Evolutionary conservation across 2,113 vertebrate species (phyloP).

Genomic region (Prunella fulvescens): DNA sequence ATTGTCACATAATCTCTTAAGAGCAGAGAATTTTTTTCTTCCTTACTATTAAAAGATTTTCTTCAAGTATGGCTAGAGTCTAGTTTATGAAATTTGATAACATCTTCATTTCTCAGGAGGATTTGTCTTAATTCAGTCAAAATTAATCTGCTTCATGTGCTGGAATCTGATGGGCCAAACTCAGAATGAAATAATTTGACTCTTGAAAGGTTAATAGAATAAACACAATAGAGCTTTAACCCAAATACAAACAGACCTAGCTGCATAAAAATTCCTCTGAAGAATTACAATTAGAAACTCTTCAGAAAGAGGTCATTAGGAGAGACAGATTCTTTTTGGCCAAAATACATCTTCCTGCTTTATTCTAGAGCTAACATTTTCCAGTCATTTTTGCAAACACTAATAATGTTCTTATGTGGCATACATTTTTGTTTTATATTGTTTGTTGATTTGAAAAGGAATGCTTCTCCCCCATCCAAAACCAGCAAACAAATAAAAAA

Average conservation of each 20-base stretch:
- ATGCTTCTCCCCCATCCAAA: accelerated
- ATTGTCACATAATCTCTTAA: background rate
- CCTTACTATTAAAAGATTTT: background rate
- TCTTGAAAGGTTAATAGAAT: slow-evolving; percentile 34
- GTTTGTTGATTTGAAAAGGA: background rate
- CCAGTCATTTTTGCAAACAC: background rate
- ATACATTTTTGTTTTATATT: background rate
- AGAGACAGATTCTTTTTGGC: background rate
- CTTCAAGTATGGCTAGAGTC: background rate
- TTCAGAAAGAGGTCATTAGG: background rate
- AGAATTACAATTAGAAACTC: background rate
- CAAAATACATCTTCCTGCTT: background rate
- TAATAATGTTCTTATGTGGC: background rate
- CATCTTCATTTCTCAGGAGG: background rate
- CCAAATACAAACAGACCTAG: background rate
- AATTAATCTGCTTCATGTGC: background rate
- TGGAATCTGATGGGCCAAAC: slow-evolving; percentile 8
- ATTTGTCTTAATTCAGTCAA: slow-evolving; percentile 8
- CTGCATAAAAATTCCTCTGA: background rate
- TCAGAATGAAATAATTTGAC: background rate
- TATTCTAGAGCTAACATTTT: background rate
- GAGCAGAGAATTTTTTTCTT: background rate
- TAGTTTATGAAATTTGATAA: slow-evolving; percentile 29
- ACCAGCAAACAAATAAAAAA: background rate
- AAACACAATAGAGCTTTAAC: background rate